Evolutionary conservation across 1,140 invertebrate species (phyloP).

Genomic region (Trinorchestia longiramus): DNA sequence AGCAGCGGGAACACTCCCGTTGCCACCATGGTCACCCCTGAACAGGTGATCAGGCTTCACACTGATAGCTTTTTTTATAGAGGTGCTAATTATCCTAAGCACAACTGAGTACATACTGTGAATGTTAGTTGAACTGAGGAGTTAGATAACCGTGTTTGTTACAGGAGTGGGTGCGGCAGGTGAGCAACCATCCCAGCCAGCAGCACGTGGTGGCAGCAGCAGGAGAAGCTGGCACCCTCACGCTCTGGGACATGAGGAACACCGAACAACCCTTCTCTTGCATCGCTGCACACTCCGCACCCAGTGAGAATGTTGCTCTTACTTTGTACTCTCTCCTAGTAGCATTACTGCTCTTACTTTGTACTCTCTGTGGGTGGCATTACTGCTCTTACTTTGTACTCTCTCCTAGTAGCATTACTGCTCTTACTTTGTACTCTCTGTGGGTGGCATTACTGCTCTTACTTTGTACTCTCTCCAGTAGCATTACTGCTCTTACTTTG

Average conservation of each 20-base stretch:
- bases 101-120: background rate
- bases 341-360: background rate
- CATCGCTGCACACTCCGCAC: conserved; percentile 81
- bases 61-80: too few species aligned
- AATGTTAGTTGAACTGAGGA: background rate
- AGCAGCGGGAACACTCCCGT: background rate
- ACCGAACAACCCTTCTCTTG: conserved; percentile 84
- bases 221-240: conserved; percentile 83
- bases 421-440: background rate
- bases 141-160: conserved; percentile 23
- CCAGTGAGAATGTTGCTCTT: conserved; percentile 71
- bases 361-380: background rate
- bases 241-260: conserved; percentile 89
- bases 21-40: background rate
- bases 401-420: background rate
- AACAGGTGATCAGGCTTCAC: background rate
- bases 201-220: conserved; percentile 85
- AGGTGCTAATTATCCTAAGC: too few species aligned
- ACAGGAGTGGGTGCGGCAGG: conserved; percentile 78
- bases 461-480: background rate
- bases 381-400: background rate
- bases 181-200: conserved; percentile 87
- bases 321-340: background rate
- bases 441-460: background rate
- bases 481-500: too few species aligned